Percentiles rank a stretch among this genome's conserved stretches.
Conservation (phyloP, 2,113 vertebrate genomes). For the Pungitius pungitius region DNA sequence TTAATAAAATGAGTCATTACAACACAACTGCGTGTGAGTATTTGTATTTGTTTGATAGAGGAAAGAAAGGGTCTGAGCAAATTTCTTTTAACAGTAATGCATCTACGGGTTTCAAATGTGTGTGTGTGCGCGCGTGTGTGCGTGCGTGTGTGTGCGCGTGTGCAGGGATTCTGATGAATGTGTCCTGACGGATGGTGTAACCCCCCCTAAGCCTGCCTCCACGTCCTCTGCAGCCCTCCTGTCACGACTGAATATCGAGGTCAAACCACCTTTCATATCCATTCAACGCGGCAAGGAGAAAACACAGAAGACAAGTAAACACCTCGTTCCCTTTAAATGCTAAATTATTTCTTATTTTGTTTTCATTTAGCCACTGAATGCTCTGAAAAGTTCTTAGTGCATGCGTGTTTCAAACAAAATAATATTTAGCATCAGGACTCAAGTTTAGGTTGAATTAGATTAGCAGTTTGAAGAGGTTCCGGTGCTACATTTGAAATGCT, state of each 20-base stretch:
- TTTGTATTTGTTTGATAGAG: neutral
- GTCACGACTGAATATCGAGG: slow-evolving; percentile 66
- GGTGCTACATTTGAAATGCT: neutral
- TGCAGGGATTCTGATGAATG: slow-evolving; percentile 70
- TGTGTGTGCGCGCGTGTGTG: neutral
- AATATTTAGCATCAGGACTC: neutral
- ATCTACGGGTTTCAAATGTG: slow-evolving; percentile 20
- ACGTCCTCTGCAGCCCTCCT: slow-evolving; percentile 58
- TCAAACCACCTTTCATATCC: slow-evolving; percentile 70
- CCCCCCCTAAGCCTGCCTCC: slow-evolving; percentile 65
- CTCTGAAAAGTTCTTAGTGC: neutral
- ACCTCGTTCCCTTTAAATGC: neutral
- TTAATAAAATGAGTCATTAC: neutral
- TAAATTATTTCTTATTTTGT: slow-evolving; percentile 8
- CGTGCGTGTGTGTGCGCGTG: neutral
- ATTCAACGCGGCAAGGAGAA: slow-evolving; percentile 45
- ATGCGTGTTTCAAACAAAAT: neutral
- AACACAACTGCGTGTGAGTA: slow-evolving; percentile 2
- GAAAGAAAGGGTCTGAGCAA: slow-evolving; percentile 10
- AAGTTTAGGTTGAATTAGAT: neutral
- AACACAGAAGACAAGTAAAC: slow-evolving; percentile 33
- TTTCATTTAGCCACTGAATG: neutral
- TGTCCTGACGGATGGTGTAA: slow-evolving; percentile 70
- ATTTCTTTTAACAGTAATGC: slow-evolving; percentile 10
- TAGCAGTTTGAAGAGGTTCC: neutral